Evolutionary conservation across 2,797 vertebrate genomes (phyloP).

Genomic region (Prunella strophiata): DNA sequence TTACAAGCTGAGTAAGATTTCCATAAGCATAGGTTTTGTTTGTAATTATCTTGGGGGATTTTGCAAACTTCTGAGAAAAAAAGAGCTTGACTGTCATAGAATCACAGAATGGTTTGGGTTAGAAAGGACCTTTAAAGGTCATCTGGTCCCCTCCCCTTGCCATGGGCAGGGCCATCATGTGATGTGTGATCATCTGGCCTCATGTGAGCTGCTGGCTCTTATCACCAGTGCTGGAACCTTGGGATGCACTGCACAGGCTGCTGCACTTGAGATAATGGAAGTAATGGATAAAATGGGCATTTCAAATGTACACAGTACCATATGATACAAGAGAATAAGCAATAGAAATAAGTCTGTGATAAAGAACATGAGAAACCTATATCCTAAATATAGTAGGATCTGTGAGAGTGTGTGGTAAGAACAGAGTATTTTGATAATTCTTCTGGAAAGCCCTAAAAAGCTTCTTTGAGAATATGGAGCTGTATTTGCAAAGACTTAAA

Average conservation of each 20-base stretch:
- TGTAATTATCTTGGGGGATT: not conserved
- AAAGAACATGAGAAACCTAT: not conserved
- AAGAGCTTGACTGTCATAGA: not conserved
- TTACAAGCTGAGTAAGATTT: not conserved
- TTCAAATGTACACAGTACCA: not conserved
- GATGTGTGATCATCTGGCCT: not conserved
- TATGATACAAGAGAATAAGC: not conserved
- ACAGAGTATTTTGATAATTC: constrained; percentile 16
- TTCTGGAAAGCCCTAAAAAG: constrained; percentile 24
- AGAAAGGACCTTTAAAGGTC: not conserved
- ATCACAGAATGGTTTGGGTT: not conserved
- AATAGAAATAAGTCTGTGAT: not conserved
- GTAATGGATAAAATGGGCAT: not conserved
- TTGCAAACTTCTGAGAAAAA: not conserved
- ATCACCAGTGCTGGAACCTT: not conserved
- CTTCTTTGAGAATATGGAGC: constrained; percentile 22
- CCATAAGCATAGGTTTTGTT: not conserved
- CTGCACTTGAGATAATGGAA: not conserved
- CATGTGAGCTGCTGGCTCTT: not conserved
- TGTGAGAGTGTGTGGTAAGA: not conserved
- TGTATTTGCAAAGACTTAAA: constrained; percentile 38
- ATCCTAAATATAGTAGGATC: not conserved
- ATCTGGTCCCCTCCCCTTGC: not conserved
- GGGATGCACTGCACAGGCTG: not conserved
- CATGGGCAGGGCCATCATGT: not conserved